A percentile compares a stretch with the other conserved stretches of the same genome.
Evolutionary conservation across 37 sponge, comb jelly and placozoan genomes (phyloP).

Genomic region (Hexactinellida sp.): DNA sequence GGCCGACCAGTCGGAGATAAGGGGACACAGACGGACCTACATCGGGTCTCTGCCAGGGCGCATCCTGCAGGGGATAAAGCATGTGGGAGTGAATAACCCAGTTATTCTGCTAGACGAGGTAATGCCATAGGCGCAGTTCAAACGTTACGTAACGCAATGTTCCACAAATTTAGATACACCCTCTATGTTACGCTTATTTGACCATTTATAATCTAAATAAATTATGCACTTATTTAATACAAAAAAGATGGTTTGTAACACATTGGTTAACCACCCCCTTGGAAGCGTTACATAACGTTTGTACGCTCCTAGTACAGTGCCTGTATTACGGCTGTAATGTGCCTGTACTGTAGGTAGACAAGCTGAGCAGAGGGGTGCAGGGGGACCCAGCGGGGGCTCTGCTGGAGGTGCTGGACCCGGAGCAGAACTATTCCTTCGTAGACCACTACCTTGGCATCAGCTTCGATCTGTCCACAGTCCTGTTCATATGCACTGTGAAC

Average conservation of each 20-base stretch:
- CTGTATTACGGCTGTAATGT: no score
- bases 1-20: slow-evolving; percentile 72
- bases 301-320: no score
- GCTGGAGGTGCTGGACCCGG: slow-evolving; percentile 83
- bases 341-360: background rate
- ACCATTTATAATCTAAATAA: no score
- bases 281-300: no score
- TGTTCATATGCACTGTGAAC: slow-evolving; percentile 85
- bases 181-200: no score
- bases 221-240: no score
- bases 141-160: no score
- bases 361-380: slow-evolving; percentile 43
- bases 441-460: slow-evolving; percentile 57
- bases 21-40: slow-evolving; percentile 82
- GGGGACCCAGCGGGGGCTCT: slow-evolving; percentile 89
- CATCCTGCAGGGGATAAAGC: slow-evolving; percentile 54
- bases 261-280: no score
- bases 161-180: no score
- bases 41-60: slow-evolving; percentile 76
- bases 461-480: slow-evolving; percentile 22
- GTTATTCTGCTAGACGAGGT: slow-evolving; percentile 84
- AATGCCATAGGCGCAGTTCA: no score
- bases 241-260: no score
- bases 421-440: slow-evolving; percentile 67
- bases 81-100: slow-evolving; percentile 65